Evolutionary conservation across 2,113 vertebrate species (phyloP).

Genomic region (Corythornis madagascariensis): DNA sequence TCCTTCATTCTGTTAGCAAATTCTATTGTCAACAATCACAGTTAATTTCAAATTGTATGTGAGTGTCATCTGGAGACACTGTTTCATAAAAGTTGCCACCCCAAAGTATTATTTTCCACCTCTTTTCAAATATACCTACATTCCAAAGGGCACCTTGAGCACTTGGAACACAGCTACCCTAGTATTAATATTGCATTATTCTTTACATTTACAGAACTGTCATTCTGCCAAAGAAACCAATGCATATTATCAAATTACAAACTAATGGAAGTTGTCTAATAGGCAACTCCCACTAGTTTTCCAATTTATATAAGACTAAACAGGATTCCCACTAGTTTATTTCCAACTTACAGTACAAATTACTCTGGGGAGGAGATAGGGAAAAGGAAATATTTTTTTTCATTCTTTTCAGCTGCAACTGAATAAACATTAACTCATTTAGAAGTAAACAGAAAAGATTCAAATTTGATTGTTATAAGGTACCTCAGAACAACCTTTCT

Average conservation of each 20-base stretch:
- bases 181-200: not conserved
- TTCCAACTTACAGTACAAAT: not conserved
- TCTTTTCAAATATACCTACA: not conserved
- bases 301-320: not conserved
- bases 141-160: not conserved
- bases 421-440: not conserved
- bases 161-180: not conserved
- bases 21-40: not conserved
- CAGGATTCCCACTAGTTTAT: not conserved
- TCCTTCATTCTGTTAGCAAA: not conserved
- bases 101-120: not conserved
- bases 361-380: not conserved
- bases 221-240: not conserved
- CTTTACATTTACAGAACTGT: not conserved
- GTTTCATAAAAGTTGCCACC: not conserved
- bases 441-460: not conserved
- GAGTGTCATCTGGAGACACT: not conserved
- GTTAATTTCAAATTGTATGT: not conserved
- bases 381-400: not conserved
- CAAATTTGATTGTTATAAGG: not conserved
- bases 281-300: not conserved
- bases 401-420: not conserved
- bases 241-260: not conserved
- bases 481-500: not conserved
- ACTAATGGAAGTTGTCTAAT: not conserved